Evolutionary conservation across 2,888 invertebrate genomes (phyloP).

Genomic region (Andrena chrysosceles): DNA sequence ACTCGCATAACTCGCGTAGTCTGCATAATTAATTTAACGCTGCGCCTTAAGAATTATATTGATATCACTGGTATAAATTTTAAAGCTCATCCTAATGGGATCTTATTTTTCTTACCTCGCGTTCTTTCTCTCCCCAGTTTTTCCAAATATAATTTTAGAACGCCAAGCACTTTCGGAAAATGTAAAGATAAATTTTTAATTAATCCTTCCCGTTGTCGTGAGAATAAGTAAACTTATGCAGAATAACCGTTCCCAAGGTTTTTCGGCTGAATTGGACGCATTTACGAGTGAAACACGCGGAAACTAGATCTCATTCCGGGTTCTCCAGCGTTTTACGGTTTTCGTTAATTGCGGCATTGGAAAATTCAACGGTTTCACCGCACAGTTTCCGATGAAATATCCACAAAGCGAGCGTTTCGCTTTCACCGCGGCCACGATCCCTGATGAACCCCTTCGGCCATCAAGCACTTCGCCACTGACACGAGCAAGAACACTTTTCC

Average conservation of each 20-base stretch:
- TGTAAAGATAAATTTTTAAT: not conserved
- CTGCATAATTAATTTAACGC: too few species aligned
- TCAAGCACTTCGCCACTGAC: not conserved
- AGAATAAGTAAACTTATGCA: not conserved
- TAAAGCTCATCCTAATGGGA: too few species aligned
- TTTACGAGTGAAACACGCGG: not conserved
- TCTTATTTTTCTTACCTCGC: too few species aligned
- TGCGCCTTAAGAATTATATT: too few species aligned
- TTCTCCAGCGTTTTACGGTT: not conserved
- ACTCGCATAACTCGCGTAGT: too few species aligned
- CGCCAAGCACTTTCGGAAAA: not conserved
- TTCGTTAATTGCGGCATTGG: slow-evolving; percentile 3
- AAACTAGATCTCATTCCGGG: slow-evolving; percentile 1
- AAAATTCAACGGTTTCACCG: slow-evolving; percentile 7
- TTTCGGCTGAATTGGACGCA: not conserved
- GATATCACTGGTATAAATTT: too few species aligned
- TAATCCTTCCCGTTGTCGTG: not conserved
- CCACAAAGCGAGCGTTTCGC: slow-evolving; percentile 19
- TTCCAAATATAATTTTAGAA: not conserved
- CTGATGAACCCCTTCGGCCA: slow-evolving; percentile 23
- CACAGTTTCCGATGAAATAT: slow-evolving; percentile 34
- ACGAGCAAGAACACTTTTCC: slow-evolving; percentile 6
- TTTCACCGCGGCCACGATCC: not conserved
- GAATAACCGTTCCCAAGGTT: not conserved
- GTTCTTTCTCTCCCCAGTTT: too few species aligned